Conservation (phyloP, 2,113 vertebrate genomes). For the Bufo gargarizans region DNA sequence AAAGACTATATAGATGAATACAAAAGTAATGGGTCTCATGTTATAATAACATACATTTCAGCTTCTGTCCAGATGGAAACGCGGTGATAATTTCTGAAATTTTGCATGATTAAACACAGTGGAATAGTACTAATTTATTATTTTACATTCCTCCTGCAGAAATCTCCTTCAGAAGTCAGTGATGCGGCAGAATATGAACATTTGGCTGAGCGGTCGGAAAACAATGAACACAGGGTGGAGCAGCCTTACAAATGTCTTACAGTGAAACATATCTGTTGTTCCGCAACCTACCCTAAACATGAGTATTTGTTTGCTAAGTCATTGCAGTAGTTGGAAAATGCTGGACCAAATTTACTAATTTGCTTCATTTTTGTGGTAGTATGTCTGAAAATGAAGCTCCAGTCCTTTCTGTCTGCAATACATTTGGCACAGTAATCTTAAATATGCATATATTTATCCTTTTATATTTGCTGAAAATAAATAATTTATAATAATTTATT, state of each 20-base stretch:
- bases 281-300: background rate
- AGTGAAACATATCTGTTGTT: constrained; percentile 18
- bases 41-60: background rate
- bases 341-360: background rate
- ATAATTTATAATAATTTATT: too few species aligned
- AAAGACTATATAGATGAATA: too few species aligned
- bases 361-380: background rate
- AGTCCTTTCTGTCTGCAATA: background rate
- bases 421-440: too few species aligned
- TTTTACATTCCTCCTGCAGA: background rate
- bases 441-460: too few species aligned
- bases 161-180: background rate
- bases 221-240: constrained; percentile 20
- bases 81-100: background rate
- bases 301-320: background rate
- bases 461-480: too few species aligned
- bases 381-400: background rate
- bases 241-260: background rate
- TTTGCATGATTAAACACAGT: background rate
- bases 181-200: background rate
- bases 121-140: background rate
- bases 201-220: background rate
- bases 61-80: background rate
- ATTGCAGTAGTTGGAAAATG: background rate
- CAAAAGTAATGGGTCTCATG: background rate